phyloP scores from a whole-genome alignment of 2,113 vertebrate species.

The Galeopterus variegatus region DNA sequence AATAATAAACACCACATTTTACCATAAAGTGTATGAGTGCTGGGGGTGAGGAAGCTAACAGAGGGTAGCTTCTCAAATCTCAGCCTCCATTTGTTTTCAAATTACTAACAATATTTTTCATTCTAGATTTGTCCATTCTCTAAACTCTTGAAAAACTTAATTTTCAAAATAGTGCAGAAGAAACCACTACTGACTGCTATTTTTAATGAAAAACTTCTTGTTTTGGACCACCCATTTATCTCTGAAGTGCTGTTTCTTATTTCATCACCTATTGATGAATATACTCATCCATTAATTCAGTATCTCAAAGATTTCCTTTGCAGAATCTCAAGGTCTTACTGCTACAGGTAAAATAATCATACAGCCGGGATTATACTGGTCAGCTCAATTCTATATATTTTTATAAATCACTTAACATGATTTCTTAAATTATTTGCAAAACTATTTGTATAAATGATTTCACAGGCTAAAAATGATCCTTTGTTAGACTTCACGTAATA shows the following conservation, averaged over 20 bases:
- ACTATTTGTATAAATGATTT: neutral
- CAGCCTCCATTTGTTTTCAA: neutral
- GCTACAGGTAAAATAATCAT: neutral
- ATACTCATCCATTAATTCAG: neutral
- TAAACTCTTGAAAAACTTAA: neutral
- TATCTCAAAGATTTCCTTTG: neutral
- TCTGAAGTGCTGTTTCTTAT: slow-evolving; percentile 1
- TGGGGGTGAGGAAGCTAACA: neutral
- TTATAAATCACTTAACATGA: neutral
- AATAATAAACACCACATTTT: neutral
- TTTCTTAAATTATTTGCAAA: neutral
- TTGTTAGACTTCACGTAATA: neutral
- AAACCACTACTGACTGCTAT: neutral
- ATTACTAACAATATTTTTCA: neutral
- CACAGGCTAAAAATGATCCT: neutral
- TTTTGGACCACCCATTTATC: neutral
- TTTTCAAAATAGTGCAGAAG: neutral
- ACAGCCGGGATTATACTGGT: neutral
- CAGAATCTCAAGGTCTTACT: neutral
- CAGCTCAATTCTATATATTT: neutral
- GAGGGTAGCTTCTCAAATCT: neutral
- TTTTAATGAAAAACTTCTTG: neutral
- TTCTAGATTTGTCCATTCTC: neutral
- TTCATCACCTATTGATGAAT: neutral
- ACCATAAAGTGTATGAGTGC: neutral